These are phyloP conservation scores for Thalassophryne amazonica DNA, from an alignment of 2,797 vertebrate species.

Conservation along the genomic window DNA sequence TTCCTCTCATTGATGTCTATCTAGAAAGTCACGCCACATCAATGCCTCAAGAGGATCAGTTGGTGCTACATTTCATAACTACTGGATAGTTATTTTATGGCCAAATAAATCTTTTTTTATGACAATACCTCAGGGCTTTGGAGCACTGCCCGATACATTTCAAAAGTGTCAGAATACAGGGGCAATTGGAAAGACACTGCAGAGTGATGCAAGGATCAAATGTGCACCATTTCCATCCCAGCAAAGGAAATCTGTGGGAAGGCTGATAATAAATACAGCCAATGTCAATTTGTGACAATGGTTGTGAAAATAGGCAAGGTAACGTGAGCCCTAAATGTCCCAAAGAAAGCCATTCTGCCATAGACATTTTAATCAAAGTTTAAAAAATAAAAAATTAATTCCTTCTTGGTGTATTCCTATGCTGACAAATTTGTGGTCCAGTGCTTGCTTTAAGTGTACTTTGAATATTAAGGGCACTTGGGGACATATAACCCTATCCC, in stretches of 20 bases:
- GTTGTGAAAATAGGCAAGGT: conserved; percentile 16
- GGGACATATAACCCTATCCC: no score
- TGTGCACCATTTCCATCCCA: conserved; percentile 20
- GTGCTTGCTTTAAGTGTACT: no score
- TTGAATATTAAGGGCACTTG: no score
- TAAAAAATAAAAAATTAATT: no score
- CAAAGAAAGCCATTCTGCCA: conserved; percentile 1
- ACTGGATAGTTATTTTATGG: conserved; percentile 16
- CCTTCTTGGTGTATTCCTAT: no score
- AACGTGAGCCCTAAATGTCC: conserved; percentile 6
- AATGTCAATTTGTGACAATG: neutral
- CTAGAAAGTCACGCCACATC: neutral
- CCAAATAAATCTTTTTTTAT: conserved; percentile 38
- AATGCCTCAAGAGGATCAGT: conserved; percentile 4
- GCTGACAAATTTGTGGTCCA: no score
- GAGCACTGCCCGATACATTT: conserved; percentile 9
- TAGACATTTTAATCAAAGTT: no score
- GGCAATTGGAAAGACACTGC: conserved; percentile 35
- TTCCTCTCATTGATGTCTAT: neutral
- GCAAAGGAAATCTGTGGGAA: neutral
- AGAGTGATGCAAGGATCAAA: conserved; percentile 25
- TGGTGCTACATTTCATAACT: conserved; percentile 6
- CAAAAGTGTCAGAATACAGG: conserved; percentile 20
- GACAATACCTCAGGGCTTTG: conserved; percentile 11
- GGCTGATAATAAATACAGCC: conserved; percentile 24